A percentile compares a stretch with the other conserved stretches of the same genome.
Evolutionary conservation across 2,797 vertebrate genomes (phyloP).

Genomic region (Luscinia luscinia): DNA sequence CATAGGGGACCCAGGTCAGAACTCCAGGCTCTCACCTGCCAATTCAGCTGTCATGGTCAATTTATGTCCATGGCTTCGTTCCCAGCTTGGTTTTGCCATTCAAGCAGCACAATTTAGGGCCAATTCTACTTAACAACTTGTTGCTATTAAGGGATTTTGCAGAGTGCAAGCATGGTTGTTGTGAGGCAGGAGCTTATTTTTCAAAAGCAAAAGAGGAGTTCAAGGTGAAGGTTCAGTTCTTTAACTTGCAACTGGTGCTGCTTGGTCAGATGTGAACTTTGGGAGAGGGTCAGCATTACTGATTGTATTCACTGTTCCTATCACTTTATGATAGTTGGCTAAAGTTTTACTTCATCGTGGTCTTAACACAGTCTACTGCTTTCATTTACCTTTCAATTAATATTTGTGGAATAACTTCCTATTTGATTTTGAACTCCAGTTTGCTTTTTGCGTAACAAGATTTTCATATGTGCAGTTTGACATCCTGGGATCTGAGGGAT

Average conservation of each 20-base stretch:
- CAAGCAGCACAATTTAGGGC: background rate
- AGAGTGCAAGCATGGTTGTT: background rate
- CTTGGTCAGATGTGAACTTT: background rate
- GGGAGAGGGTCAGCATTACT: fast-evolving
- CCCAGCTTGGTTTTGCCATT: background rate
- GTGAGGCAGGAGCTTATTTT: background rate
- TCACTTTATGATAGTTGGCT: background rate
- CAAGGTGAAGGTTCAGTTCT: background rate
- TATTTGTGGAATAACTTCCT: background rate
- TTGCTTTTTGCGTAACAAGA: background rate
- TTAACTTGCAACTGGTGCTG: background rate
- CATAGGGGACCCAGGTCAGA: background rate
- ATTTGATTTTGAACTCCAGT: background rate
- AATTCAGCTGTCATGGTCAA: background rate
- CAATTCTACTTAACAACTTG: background rate
- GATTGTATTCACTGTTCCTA: background rate
- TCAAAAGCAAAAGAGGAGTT: background rate
- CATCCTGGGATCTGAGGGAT: background rate
- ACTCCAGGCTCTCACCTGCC: background rate
- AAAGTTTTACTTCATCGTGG: background rate
- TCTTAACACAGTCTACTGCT: background rate
- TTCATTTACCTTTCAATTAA: background rate
- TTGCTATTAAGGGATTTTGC: background rate
- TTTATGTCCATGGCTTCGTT: background rate
- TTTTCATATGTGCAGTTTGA: background rate